phyloP scores from a whole-genome alignment of 2,113 vertebrate genomes.

The Gavialis gangeticus region DNA sequence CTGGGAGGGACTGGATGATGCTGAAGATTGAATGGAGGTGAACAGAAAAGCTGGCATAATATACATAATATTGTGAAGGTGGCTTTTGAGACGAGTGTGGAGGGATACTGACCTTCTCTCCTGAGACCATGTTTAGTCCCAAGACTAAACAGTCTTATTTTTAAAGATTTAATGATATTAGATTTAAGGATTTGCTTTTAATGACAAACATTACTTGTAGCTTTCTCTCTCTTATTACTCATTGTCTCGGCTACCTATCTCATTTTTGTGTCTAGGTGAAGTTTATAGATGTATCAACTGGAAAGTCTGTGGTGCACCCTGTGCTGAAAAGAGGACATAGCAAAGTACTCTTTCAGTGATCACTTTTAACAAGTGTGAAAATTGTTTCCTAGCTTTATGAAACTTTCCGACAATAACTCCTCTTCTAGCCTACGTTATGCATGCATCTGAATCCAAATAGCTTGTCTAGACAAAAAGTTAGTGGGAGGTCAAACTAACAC shows the following conservation, averaged over 20 bases:
- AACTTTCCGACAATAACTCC: not conserved
- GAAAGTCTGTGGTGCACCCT: not conserved
- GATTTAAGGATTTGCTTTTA: not conserved
- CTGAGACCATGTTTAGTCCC: rapidly evolving
- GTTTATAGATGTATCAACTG: not conserved
- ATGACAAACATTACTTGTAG: not conserved
- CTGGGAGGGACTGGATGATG: not conserved
- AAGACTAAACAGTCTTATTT: too few relatives aligned
- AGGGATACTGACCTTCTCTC: not conserved
- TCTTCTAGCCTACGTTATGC: not conserved
- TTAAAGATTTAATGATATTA: too few relatives aligned
- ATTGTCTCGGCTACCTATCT: not conserved
- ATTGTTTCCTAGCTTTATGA: not conserved
- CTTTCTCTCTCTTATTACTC: not conserved
- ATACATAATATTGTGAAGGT: not conserved
- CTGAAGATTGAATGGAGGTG: not conserved
- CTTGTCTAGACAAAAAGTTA: not conserved
- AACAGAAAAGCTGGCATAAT: not conserved
- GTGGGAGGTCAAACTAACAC: not conserved
- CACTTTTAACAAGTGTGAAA: not conserved
- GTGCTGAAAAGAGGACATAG: not conserved
- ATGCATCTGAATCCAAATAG: not conserved
- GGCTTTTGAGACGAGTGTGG: not conserved
- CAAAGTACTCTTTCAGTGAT: not conserved
- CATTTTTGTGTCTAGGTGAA: not conserved